phyloP scores from a whole-genome alignment of 2,113 vertebrate genomes.

The Argyrosomus japonicus region DNA sequence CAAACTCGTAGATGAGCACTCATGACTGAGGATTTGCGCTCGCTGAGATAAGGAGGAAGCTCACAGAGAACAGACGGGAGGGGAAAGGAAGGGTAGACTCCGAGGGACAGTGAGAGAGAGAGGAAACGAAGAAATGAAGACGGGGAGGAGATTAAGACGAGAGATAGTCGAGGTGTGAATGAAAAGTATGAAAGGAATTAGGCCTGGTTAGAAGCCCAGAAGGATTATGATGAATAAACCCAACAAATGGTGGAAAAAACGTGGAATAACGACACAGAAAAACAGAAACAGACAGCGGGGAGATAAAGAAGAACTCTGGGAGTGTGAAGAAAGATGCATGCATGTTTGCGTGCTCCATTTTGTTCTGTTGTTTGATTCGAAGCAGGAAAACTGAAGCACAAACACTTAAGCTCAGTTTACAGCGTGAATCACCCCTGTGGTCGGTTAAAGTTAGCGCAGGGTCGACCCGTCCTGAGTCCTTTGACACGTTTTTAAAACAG shows the following conservation, averaged over 20 bases:
- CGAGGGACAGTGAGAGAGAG: slow-evolving; percentile 84
- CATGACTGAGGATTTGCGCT: slow-evolving; percentile 82
- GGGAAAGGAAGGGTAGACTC: slow-evolving; percentile 77
- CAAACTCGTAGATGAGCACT: slow-evolving; percentile 74
- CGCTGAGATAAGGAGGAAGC: slow-evolving; percentile 79
- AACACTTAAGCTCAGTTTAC: not conserved
- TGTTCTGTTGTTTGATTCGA: not conserved
- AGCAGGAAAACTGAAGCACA: not conserved
- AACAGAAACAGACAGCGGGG: slow-evolving; percentile 9
- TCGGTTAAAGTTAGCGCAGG: not conserved
- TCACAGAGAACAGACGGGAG: slow-evolving; percentile 36
- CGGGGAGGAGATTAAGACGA: slow-evolving; percentile 48
- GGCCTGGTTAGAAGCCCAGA: slow-evolving; percentile 58
- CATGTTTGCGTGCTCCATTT: slow-evolving; percentile 5
- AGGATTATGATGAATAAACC: slow-evolving; percentile 61
- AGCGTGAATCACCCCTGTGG: not conserved
- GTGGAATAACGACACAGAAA: slow-evolving; percentile 24
- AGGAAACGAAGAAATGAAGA: slow-evolving; percentile 58
- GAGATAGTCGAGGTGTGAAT: slow-evolving; percentile 45
- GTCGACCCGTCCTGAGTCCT: not conserved
- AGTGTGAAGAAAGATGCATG: not conserved
- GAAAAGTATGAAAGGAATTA: slow-evolving; percentile 61
- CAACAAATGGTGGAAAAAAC: not conserved
- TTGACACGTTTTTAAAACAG: not conserved
- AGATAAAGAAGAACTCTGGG: slow-evolving; percentile 23